A percentile compares a stretch with the other conserved stretches of the same genome.
Conservation (phyloP, 2,888 invertebrate genomes). For the Cyclophora punctaria region DNA sequence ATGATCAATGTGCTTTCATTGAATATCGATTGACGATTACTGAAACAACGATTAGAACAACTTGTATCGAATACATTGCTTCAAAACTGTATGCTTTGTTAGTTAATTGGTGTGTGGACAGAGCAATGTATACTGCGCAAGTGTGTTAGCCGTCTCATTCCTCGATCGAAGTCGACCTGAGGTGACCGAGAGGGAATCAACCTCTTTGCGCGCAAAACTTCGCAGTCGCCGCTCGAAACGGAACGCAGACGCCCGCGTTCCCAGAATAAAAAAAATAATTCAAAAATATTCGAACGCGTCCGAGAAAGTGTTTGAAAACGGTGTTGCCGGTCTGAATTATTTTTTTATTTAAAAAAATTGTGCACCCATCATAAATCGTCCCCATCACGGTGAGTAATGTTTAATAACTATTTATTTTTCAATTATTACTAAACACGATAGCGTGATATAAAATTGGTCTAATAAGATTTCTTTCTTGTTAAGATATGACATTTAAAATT, state of each 20-base stretch:
- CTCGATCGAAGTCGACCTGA: slow-evolving; percentile 25
- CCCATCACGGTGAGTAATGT: slow-evolving; percentile 50
- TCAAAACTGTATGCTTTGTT: not conserved
- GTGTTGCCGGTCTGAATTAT: slow-evolving; percentile 39
- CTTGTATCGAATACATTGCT: slow-evolving; percentile 6
- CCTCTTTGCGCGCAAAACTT: slow-evolving; percentile 22
- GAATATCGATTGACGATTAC: slow-evolving; percentile 5
- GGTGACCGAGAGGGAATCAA: slow-evolving; percentile 57
- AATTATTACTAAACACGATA: slow-evolving; percentile 18
- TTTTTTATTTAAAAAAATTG: slow-evolving; percentile 32
- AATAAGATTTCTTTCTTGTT: slow-evolving; percentile 32
- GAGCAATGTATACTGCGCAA: slow-evolving; percentile 21
- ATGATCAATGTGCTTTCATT: slow-evolving; percentile 13
- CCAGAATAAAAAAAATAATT: slow-evolving; percentile 7
- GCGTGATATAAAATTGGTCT: slow-evolving; percentile 30
- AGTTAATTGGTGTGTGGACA: not conserved
- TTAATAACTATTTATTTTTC: slow-evolving; percentile 5
- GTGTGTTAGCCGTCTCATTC: slow-evolving; percentile 10
- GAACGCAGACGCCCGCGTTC: slow-evolving; percentile 49
- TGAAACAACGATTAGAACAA: not conserved
- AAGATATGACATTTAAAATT: slow-evolving; percentile 34
- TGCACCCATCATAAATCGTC: slow-evolving; percentile 33
- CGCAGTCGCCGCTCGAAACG: slow-evolving; percentile 57
- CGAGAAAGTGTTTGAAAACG: slow-evolving; percentile 50
- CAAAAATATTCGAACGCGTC: slow-evolving; percentile 27